These are phyloP conservation scores for Watsonalla cultraria DNA, from an alignment of 2,888 invertebrate genomes.

Conservation along the genomic window DNA sequence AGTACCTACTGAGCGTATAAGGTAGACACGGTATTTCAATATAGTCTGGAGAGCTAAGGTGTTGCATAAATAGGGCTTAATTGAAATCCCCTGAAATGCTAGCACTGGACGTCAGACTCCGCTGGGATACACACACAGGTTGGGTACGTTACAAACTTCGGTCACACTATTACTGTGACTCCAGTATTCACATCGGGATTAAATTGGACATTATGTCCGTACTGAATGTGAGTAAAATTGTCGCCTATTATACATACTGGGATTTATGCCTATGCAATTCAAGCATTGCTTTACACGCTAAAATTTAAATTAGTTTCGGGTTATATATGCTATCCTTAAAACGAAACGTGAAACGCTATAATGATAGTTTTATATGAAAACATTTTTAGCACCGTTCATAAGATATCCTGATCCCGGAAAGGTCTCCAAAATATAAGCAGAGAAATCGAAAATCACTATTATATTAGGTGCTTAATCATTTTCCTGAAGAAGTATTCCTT, in stretches of 20 bases:
- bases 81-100: slow-evolving; percentile 53
- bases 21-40: slow-evolving; percentile 19
- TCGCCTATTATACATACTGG: slow-evolving; percentile 23
- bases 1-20: not conserved
- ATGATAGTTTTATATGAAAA: no score
- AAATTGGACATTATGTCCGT: slow-evolving; percentile 53
- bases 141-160: slow-evolving; percentile 52
- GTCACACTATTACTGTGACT: slow-evolving; percentile 52
- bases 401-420: no score
- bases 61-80: slow-evolving; percentile 62
- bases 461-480: no score
- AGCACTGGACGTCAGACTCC: slow-evolving; percentile 44
- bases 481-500: no score
- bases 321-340: no score
- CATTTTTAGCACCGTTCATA: no score
- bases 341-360: no score
- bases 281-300: no score
- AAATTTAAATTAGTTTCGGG: no score
- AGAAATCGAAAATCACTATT: no score
- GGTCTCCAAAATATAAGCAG: no score
- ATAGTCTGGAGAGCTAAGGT: slow-evolving; percentile 36
- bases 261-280: slow-evolving; percentile 7
- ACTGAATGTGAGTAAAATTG: slow-evolving; percentile 47
- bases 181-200: slow-evolving; percentile 52
- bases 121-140: slow-evolving; percentile 33